Conservation (phyloP, 64 coral and sea anemone genomes). For the Catalaphyllia jardinei region DNA sequence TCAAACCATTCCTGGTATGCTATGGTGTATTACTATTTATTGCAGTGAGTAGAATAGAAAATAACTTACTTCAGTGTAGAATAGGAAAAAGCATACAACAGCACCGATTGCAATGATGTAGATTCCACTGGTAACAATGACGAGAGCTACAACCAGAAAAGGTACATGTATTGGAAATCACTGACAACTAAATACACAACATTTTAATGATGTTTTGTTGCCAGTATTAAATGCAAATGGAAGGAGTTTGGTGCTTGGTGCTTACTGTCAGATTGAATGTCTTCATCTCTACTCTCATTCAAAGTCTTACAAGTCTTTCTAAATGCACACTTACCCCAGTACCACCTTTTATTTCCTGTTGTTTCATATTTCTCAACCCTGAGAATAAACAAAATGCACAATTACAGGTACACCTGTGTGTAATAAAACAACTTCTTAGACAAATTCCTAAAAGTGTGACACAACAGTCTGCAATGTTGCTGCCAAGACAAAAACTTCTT, state of each 20-base stretch:
- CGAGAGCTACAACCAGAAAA: conserved; percentile 68
- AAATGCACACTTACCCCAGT: conserved; percentile 70
- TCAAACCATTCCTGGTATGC: too few relatives aligned
- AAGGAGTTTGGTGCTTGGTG: too few relatives aligned
- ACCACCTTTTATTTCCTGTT: conserved; percentile 89
- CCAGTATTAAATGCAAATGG: too few relatives aligned
- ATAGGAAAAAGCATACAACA: conserved; percentile 89
- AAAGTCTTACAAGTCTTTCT: too few relatives aligned
- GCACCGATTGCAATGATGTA: conserved; percentile 80
- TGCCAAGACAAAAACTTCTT: too few relatives aligned
- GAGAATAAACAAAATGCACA: conserved; percentile 1
- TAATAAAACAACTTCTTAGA: background rate
- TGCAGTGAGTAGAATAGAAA: background rate
- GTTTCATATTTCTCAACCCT: conserved; percentile 92
- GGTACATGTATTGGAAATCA: background rate
- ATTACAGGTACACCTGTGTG: background rate
- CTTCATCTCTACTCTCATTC: too few relatives aligned
- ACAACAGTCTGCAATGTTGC: too few relatives aligned
- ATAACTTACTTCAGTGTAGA: conserved; percentile 85
- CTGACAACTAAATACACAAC: background rate
- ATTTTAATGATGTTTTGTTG: too few relatives aligned
- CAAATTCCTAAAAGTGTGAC: too few relatives aligned
- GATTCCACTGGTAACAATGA: conserved; percentile 95
- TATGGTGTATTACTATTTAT: too few relatives aligned
- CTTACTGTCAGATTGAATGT: too few relatives aligned